These are phyloP conservation scores for Orbicella faveolata DNA, from an alignment of 64 coral and sea anemone species.

Conservation along the genomic window DNA sequence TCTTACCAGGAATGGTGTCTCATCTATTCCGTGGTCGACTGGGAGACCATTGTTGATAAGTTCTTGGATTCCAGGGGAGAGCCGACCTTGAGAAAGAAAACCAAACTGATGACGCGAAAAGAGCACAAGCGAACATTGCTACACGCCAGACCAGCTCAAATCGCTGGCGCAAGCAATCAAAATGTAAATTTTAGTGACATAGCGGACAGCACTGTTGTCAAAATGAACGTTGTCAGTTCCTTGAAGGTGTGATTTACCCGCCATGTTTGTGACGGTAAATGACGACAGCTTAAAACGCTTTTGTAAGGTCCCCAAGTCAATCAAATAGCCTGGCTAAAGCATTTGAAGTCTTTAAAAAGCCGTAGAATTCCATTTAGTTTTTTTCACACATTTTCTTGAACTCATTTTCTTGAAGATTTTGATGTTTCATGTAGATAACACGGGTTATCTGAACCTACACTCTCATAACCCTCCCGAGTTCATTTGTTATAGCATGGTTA, in stretches of 20 bases:
- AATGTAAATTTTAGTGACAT: not conserved
- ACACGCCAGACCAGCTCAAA: not conserved
- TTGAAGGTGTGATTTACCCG: conserved; percentile 19
- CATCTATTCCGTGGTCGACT: conserved; percentile 58
- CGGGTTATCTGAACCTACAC: too few species aligned
- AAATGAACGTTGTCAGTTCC: conserved; percentile 53
- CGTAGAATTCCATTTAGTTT: too few species aligned
- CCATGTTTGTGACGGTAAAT: not conserved
- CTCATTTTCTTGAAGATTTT: too few species aligned
- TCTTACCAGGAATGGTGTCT: not conserved
- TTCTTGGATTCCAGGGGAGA: conserved; percentile 61
- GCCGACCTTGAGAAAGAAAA: not conserved
- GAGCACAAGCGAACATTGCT: not conserved
- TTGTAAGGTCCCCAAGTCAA: too few species aligned
- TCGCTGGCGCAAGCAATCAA: not conserved
- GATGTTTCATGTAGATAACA: too few species aligned
- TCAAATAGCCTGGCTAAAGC: too few species aligned
- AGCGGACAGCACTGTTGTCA: conserved; percentile 9
- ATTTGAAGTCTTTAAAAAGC: too few species aligned
- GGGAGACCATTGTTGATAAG: conserved; percentile 52
- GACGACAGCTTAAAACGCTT: too few species aligned
- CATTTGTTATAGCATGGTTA: too few species aligned
- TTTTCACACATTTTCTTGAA: too few species aligned
- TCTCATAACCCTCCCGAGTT: too few species aligned
- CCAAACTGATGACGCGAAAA: not conserved